Base-by-base conservation (phyloP, 1,140 invertebrate species). In the Drosophila orena region DNA sequence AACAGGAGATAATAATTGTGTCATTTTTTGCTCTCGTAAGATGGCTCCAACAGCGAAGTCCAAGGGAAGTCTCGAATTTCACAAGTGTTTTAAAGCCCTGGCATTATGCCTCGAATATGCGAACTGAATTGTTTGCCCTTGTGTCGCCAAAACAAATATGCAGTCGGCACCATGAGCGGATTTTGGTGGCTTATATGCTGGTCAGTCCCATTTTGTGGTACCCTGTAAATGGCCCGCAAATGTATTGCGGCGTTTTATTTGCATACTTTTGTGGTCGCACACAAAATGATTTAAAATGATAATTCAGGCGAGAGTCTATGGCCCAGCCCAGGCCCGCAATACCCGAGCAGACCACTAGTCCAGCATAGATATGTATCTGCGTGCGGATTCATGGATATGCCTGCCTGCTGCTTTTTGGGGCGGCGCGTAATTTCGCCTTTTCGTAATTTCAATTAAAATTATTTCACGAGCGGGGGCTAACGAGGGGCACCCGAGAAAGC, bases 381-480 rank as follows among this genome's bases (percentile, higher is more conserved):
- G 59, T 53, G 43, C 8, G 22, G 35, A 38, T 11, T 6, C 22
- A 37, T 17, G n/a, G 27, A 27, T 30, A 20, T 47, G 40, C 24
- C 47, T 47, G 40, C 24, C 47, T 50, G 27, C 52, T 43, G 43
- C 38, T 60, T 60, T 56, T 50, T 54, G 53, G 54, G 61, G 59
- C 71, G 57, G 50, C 43, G 56, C 70, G 73, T 78, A 81, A 86
- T 86, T 85, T 85, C 69, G 56, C 81, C 68, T 66, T 66, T 71
- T 76, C 59, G 83, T 86, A 88, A 86, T 86, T 86, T 86, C 83
- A 86, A 86, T 86, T 86, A 86, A 86, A 86, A 86, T 86, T 83
- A 86, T 86, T 86, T 66, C 68, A 81, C 78, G 76, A 70, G 81
- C 59, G 47, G 27, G 15, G 47, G 27, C 17, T 10, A 34, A 15